A percentile compares a stretch with the other conserved stretches of the same genome.
phyloP scores from a whole-genome alignment of 1,140 invertebrate species.

The Euschistus heros region DNA sequence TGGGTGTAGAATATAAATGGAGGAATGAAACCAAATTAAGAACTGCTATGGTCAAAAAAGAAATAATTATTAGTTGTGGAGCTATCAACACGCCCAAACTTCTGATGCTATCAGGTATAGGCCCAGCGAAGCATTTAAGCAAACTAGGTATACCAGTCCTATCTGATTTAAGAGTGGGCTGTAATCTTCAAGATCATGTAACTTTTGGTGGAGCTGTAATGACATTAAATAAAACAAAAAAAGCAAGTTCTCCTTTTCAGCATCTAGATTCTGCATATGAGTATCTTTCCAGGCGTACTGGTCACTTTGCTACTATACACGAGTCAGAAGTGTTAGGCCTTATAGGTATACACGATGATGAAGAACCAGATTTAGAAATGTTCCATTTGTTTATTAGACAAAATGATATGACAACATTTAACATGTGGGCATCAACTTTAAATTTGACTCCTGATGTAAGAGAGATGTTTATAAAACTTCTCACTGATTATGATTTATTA shows the following conservation, averaged over 20 bases:
- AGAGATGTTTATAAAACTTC: conserved; percentile 11
- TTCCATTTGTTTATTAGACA: conserved; percentile 14
- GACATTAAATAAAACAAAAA: conserved; percentile 19
- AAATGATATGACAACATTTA: background rate
- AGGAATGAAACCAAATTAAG: conserved; percentile 45
- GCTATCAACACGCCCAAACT: conserved; percentile 36
- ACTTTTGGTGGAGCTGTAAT: conserved; percentile 21
- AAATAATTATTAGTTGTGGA: conserved; percentile 42
- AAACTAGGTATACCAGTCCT: conserved; percentile 23
- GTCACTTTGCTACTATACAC: conserved; percentile 35
- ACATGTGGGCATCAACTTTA: conserved; percentile 7
- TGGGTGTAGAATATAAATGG: conserved; percentile 48
- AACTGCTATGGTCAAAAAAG: conserved; percentile 53
- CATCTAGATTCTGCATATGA: conserved; percentile 18
- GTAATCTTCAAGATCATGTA: conserved; percentile 23
- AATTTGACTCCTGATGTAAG: conserved; percentile 4
- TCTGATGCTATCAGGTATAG: conserved; percentile 42
- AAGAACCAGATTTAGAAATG: conserved; percentile 36
- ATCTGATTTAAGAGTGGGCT: conserved; percentile 17
- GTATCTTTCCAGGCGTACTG: conserved; percentile 17
- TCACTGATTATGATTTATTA: conserved; percentile 40
- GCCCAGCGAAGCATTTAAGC: conserved; percentile 36
- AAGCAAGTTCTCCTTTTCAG: background rate
- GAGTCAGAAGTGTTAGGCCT: conserved; percentile 36
- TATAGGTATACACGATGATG: conserved; percentile 34